Percentiles rank a stretch among this genome's conserved stretches.
Evolutionary conservation across 2,113 vertebrate species (phyloP).

Genomic region (Romanogobio albipinnatus): DNA sequence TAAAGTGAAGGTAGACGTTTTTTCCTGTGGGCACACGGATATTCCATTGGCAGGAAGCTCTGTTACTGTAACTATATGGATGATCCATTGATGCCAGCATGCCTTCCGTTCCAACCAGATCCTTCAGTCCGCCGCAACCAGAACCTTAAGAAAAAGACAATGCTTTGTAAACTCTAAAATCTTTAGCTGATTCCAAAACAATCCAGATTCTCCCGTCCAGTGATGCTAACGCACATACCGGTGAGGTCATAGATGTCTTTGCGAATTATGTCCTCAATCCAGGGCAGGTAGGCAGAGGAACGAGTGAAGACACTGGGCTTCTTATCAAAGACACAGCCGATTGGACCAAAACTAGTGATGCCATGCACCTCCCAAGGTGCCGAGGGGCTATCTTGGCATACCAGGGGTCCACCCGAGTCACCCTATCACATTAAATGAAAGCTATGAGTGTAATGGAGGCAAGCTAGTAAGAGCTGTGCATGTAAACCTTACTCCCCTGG

Average conservation of each 20-base stretch:
- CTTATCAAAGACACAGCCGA: slow-evolving; percentile 79
- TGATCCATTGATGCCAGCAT: slow-evolving; percentile 70
- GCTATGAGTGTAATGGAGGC: background rate
- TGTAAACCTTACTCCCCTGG: too few species aligned
- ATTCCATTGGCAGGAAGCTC: slow-evolving; percentile 75
- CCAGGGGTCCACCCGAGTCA: slow-evolving; percentile 78
- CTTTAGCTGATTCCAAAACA: background rate
- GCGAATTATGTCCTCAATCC: slow-evolving; percentile 74
- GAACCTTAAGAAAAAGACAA: slow-evolving; percentile 63
- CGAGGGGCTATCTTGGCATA: slow-evolving; percentile 68
- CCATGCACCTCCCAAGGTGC: slow-evolving; percentile 75
- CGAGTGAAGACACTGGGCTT: slow-evolving; percentile 80
- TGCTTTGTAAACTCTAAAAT: background rate
- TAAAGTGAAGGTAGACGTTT: slow-evolving; percentile 73
- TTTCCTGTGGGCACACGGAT: slow-evolving; percentile 71
- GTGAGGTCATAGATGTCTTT: slow-evolving; percentile 71
- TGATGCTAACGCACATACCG: slow-evolving; percentile 64
- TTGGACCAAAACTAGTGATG: slow-evolving; percentile 79
- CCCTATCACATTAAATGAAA: slow-evolving; percentile 64
- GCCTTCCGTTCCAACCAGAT: slow-evolving; percentile 64
- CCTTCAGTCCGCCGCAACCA: slow-evolving; percentile 73
- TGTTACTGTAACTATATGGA: slow-evolving; percentile 71
- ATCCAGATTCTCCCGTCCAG: background rate
- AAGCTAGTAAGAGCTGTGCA: too few species aligned
- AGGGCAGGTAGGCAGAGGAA: slow-evolving; percentile 73